phyloP scores from a whole-genome alignment of 2,888 invertebrate species.

The Myopa testacea region DNA sequence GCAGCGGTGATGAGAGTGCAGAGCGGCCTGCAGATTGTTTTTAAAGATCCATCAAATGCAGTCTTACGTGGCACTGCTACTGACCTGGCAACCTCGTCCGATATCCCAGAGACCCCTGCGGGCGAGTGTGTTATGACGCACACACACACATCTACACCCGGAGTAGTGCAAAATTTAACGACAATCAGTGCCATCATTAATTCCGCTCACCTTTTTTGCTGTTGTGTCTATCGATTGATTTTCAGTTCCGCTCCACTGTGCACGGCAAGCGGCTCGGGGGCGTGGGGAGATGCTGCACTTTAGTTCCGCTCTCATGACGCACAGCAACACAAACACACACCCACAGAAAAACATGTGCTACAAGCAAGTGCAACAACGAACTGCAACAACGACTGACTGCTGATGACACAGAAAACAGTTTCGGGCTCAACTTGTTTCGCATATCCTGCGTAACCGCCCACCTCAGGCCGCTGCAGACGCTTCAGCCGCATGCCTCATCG shows the following conservation, averaged over 20 bases:
- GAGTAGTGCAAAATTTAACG: not conserved
- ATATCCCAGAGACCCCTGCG: not conserved
- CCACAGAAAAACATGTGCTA: not conserved
- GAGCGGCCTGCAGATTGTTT: no score
- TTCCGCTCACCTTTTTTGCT: conserved; percentile 11
- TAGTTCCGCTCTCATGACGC: not conserved
- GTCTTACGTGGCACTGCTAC: not conserved
- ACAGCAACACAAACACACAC: not conserved
- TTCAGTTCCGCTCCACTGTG: not conserved
- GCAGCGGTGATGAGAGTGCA: not conserved
- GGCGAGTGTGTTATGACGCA: not conserved
- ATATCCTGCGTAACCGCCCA: conserved; percentile 31
- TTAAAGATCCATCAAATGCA: not conserved
- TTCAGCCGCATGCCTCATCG: not conserved
- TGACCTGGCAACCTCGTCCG: conserved; percentile 32
- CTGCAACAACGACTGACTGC: conserved; percentile 4
- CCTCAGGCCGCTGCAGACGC: not conserved
- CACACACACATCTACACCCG: not conserved
- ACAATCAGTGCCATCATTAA: conserved; percentile 19
- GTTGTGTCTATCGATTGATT: conserved; percentile 8
- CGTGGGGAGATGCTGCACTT: not conserved
- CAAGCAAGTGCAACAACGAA: conserved; percentile 13
- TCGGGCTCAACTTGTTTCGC: conserved; percentile 25
- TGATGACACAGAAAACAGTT: conserved; percentile 36
- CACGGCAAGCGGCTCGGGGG: not conserved